Conservation (phyloP, 2,797 vertebrate genomes). For the Ispidina picta region DNA sequence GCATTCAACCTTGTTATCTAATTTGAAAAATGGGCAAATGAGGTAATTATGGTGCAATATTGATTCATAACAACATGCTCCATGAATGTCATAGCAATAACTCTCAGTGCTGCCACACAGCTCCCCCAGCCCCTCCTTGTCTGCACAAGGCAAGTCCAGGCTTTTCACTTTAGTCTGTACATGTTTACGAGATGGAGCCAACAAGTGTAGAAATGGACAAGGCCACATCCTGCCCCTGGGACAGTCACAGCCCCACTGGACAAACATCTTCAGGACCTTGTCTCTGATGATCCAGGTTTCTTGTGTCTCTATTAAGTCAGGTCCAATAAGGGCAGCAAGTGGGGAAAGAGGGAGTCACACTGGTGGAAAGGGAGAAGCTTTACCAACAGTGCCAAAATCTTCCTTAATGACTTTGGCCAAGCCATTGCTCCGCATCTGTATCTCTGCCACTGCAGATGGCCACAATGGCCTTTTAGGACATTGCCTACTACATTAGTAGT, state of each 20-base stretch:
- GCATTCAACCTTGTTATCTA: constrained; percentile 52
- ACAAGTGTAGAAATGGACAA: not conserved
- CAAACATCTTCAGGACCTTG: not conserved
- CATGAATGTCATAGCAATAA: constrained; percentile 57
- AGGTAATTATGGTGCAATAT: constrained; percentile 67
- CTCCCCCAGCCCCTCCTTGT: not conserved
- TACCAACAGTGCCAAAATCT: not conserved
- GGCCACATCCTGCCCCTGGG: not conserved
- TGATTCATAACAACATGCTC: constrained; percentile 46
- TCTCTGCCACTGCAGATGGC: not conserved
- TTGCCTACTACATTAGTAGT: not conserved
- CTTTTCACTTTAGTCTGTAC: not conserved
- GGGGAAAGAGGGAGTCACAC: not conserved
- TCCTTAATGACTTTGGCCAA: not conserved
- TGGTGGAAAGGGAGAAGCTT: not conserved
- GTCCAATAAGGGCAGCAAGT: not conserved
- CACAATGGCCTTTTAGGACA: not conserved
- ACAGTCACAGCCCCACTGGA: not conserved
- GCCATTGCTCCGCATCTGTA: not conserved
- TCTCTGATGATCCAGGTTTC: not conserved
- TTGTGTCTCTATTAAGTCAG: not conserved
- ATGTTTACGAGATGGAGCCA: not conserved
- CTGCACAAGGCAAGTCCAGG: not conserved
- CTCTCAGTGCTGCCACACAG: not conserved
- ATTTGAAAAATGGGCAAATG: constrained; percentile 65